Base-by-base conservation (phyloP, 2,888 invertebrate species). In the Gortyna flavago region DNA sequence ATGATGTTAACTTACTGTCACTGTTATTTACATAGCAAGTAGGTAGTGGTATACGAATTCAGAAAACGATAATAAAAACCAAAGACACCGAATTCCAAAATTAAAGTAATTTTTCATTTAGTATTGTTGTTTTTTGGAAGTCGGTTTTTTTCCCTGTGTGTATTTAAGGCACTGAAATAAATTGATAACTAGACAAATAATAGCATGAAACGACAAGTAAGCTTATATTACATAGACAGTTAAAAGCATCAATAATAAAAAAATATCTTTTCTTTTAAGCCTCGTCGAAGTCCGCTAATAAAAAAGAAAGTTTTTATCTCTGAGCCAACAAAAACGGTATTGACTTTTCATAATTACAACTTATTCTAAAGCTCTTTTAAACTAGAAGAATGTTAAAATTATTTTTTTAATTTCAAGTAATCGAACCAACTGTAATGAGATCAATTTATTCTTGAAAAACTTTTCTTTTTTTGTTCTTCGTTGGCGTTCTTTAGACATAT, bases 361-460 rank as follows among this genome's bases (percentile, higher is more conserved):
- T 82, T 75, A 65, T 75, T 72, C 66, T 77, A 51, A 73, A 85
- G 72, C 62, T 79, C 62, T 75, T 44, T 44, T 72, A 67, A 71
- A 67, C 69, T 72, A 78, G 44, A 85, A 82, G 72, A 84, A 75
- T 76, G 64, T 76, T 78, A 66, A 71, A 83, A 82, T 83, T 74
- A 68, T 77, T 84, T 80, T 77, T 85, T 84, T 62, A 81, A 87
- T 84, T 79, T 84, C 48, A 25, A 83, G 73, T 79, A 72, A 79
- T 85, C 66, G 73, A 85, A 79, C 68, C 66, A 79, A 76, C 74
- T 81, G 75, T 87, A 85, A 85, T 75, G 73, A 81, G 69, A 85
- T 85, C 76, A 84, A 79, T 85, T 81, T 79, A 64, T 78, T 74
- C 72, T 51, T 72, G 25, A 73, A 65, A 62, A 73, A 80, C 25